phyloP scores from a whole-genome alignment of 2,888 invertebrate species.

The Lacanobia wlatinum region DNA sequence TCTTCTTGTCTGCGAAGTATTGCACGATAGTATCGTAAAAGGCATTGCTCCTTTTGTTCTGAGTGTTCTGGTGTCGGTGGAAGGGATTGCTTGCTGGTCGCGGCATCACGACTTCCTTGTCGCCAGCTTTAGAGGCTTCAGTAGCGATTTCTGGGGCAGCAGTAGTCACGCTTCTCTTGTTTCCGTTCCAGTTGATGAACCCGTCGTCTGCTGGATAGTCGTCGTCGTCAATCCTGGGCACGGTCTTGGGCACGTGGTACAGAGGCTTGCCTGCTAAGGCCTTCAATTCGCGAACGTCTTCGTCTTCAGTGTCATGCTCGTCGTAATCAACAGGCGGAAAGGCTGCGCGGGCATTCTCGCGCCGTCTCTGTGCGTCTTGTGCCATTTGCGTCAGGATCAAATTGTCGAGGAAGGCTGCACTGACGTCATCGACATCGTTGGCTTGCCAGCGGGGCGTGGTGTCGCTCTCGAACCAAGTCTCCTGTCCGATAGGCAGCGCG shows the following conservation, averaged over 20 bases:
- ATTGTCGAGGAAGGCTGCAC: conserved; percentile 93
- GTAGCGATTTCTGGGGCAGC: conserved; percentile 77
- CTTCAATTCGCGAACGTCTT: conserved; percentile 92
- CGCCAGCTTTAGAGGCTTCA: conserved; percentile 58
- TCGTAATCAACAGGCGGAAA: conserved; percentile 85
- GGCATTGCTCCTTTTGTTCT: conserved; percentile 76
- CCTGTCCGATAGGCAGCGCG: conserved; percentile 92
- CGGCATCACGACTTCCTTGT: conserved; percentile 92
- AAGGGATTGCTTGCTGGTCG: conserved; percentile 90
- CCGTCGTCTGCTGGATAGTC: conserved; percentile 88
- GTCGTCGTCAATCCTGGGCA: conserved; percentile 84
- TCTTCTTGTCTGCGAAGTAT: conserved; percentile 85
- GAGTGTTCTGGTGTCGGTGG: conserved; percentile 72
- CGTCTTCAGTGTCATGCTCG: conserved; percentile 90
- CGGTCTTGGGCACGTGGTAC: conserved; percentile 88
- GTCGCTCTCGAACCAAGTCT: conserved; percentile 92
- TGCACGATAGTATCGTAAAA: conserved; percentile 90
- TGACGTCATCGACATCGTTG: conserved; percentile 88
- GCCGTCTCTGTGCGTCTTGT: conserved; percentile 89
- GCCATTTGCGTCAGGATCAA: conserved; percentile 92
- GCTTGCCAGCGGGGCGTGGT: conserved; percentile 83
- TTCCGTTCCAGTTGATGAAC: conserved; percentile 89
- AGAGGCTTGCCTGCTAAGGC: conserved; percentile 90
- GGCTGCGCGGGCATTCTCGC: conserved; percentile 86
- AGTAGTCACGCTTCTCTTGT: conserved; percentile 86